Percentiles rank a stretch among this genome's conserved stretches.
phyloP scores from a whole-genome alignment of 2,797 vertebrate species.

The Onychomys leucogaster region DNA sequence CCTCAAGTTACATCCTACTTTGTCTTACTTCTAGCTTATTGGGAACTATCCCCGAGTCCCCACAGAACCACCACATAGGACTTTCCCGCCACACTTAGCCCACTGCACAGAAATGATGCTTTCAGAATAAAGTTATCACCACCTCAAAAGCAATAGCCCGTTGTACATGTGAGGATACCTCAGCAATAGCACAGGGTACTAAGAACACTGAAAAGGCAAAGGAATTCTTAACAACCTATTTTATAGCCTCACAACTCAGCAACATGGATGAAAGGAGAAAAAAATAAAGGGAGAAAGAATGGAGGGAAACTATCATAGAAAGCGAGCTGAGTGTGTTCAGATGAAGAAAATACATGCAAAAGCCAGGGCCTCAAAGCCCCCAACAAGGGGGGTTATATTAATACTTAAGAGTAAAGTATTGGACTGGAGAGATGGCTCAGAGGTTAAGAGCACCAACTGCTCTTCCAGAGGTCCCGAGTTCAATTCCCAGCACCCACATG shows the following conservation, averaged over 20 bases:
- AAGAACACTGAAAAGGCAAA: constrained; percentile 1
- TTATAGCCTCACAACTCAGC: not conserved
- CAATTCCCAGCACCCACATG: too few relatives aligned
- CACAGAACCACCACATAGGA: rapidly evolving
- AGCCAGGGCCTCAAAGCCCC: not conserved
- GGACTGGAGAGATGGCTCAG: too few relatives aligned
- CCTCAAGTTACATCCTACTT: not conserved
- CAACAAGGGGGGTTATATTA: not conserved
- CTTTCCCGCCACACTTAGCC: not conserved
- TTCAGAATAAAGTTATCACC: not conserved
- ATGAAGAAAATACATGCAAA: constrained; percentile 8
- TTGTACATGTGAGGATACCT: not conserved
- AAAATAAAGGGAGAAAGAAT: not conserved
- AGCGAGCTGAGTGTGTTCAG: not conserved
- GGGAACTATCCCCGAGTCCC: rapidly evolving
- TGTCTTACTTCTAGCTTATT: not conserved
- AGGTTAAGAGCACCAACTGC: too few relatives aligned
- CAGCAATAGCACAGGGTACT: not conserved
- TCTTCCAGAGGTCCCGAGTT: too few relatives aligned
- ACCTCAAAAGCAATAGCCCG: not conserved
- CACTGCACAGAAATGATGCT: not conserved
- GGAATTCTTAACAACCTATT: not conserved
- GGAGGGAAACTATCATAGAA: not conserved
- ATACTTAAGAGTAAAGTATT: not conserved
- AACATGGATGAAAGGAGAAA: not conserved